These are phyloP conservation scores for Amaurobius ferox DNA, from an alignment of 2,888 invertebrate species.

Conservation along the genomic window DNA sequence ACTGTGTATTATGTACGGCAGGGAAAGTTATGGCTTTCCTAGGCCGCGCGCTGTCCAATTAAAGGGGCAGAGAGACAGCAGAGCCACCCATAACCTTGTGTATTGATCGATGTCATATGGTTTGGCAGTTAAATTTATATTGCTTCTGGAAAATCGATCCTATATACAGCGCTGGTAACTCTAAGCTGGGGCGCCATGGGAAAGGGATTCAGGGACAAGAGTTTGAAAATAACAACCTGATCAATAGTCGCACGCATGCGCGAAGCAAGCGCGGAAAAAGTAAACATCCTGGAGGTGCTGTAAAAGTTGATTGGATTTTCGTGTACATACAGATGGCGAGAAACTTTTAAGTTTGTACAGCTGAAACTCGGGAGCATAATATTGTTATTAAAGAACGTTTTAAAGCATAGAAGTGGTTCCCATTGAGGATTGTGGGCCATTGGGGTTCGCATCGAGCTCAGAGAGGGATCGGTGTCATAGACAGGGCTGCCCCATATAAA, in stretches of 20 bases:
- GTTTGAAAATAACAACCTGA: slow-evolving; percentile 7
- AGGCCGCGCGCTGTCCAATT: too few species aligned
- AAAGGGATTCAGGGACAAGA: not conserved
- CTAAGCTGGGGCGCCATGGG: not conserved
- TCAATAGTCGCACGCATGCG: not conserved
- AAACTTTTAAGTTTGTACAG: too few species aligned
- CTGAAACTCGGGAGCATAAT: too few species aligned
- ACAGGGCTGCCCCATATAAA: too few species aligned
- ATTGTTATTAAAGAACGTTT: too few species aligned
- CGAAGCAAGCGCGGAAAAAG: not conserved
- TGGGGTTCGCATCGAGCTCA: too few species aligned
- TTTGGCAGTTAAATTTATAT: slow-evolving; percentile 71
- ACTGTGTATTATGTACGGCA: too few species aligned
- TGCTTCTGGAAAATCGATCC: slow-evolving; percentile 67
- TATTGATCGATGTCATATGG: slow-evolving; percentile 70
- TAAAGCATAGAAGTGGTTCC: too few species aligned
- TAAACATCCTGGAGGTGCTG: not conserved
- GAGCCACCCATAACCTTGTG: slow-evolving; percentile 22
- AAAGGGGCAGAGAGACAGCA: too few species aligned
- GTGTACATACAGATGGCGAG: not conserved
- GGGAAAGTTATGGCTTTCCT: too few species aligned
- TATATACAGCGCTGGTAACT: not conserved
- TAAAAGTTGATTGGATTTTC: slow-evolving; percentile 15
- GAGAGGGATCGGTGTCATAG: too few species aligned
- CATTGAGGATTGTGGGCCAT: too few species aligned